Percentiles rank a stretch among this genome's conserved stretches.
Evolutionary conservation across 1,140 invertebrate genomes (phyloP).

Genomic region (Cydia strobilella): DNA sequence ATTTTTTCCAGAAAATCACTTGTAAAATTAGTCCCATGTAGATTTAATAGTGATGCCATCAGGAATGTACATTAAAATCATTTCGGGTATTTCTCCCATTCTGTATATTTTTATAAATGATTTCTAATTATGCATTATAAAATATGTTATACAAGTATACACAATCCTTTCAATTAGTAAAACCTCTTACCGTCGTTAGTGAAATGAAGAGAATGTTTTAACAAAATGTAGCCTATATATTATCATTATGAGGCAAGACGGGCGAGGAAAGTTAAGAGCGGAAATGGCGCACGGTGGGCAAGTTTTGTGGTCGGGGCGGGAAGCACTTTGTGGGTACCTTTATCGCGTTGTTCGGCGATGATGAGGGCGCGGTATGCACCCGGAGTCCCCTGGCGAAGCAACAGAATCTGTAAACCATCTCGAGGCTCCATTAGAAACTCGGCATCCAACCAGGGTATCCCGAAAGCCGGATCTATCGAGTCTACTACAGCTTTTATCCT

Average conservation of each 20-base stretch:
- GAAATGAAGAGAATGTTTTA: constrained; percentile 49
- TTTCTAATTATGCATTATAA: constrained; percentile 39
- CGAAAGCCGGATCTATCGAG: constrained; percentile 43
- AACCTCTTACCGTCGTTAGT: constrained; percentile 46
- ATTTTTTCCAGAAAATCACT: no score
- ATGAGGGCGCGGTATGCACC: constrained; percentile 61
- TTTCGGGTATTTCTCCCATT: no score
- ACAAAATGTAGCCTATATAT: constrained; percentile 68
- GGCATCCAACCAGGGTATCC: constrained; percentile 54
- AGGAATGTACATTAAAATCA: no score
- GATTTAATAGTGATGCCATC: no score
- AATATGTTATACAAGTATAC: not conserved
- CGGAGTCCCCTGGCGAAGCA: constrained; percentile 50
- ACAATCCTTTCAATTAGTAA: not conserved
- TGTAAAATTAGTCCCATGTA: no score
- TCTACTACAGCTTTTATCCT: constrained; percentile 52
- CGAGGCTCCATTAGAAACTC: constrained; percentile 59
- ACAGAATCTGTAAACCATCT: constrained; percentile 52
- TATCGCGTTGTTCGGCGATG: constrained; percentile 47
- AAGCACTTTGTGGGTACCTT: constrained; percentile 43
- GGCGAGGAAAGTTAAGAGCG: constrained; percentile 65
- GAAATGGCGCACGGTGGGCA: constrained; percentile 57
- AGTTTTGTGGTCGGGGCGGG: constrained; percentile 38
- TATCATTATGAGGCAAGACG: constrained; percentile 70
- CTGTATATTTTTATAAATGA: no score